Base-by-base conservation (phyloP, 2,113 vertebrate genomes). In the Rallus limicola region DNA sequence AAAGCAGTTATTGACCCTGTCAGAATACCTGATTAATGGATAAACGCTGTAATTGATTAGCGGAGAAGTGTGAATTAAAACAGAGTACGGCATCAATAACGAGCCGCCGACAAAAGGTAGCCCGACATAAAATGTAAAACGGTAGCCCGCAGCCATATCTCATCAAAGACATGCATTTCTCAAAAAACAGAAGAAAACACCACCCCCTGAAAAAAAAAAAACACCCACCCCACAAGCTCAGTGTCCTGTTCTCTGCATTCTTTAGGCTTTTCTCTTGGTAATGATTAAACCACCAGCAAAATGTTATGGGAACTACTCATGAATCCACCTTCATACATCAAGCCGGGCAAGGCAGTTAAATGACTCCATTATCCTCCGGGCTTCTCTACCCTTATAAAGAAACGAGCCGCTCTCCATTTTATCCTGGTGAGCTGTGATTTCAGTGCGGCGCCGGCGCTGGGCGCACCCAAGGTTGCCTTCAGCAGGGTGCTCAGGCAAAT, bases 31-130 rank as follows among this genome's bases (percentile, higher is more conserved):
- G 99, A 99, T 99, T 98, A 99, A 99, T 99, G 98, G 99, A 99
- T 99, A 98, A 98, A 98, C 97, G 98, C 98, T 98, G 98, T 99
- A 99, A 99, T 98, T 99, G 99, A 99, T 99, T 99, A 99, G 99
- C 97, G 97, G 97, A 98, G 98, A 98, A 98, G 98, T 98, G 98
- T 98, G 98, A 99, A 99, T 98, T 98, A 98, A 99, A 99, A 98
- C 98, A 96, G 98, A 98, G 98, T 98, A 98, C 97, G 97, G 98
- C 98, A 98, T 99, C 99, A 98, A 99, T 99, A 99, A 99, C 98
- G 98, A 98, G 98, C 95, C 60, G 85, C 94, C 86, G 97, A 99
- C 98, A 99, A 99, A 97, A 99, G 98, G 98, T 96, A 98, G 98
- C 97, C 97, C 94, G 98, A 98, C 97, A 95, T 98, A 99, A 99